Conservation (phyloP, 2,113 vertebrate genomes). For the Oxyura jamaicensis region DNA sequence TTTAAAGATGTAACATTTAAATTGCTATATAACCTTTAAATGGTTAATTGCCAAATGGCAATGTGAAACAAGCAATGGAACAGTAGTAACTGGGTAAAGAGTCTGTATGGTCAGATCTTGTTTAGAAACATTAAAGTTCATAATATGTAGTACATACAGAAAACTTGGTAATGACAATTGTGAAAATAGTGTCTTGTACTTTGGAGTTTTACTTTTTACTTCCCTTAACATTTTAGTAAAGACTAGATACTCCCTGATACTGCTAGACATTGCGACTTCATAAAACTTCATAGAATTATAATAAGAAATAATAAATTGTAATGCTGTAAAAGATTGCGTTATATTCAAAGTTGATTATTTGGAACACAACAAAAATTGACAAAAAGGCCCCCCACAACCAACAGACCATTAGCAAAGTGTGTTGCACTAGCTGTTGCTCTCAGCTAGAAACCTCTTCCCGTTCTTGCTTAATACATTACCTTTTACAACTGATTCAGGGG, state of each 20-base stretch:
- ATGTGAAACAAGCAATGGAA: neutral
- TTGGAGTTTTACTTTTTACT: neutral
- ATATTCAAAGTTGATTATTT: neutral
- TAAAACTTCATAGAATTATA: neutral
- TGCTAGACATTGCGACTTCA: neutral
- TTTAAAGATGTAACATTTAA: neutral
- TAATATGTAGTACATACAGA: neutral
- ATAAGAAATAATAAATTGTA: neutral
- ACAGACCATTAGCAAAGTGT: neutral
- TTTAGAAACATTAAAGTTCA: neutral
- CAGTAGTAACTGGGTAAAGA: neutral
- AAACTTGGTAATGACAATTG: neutral
- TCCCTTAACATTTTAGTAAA: neutral
- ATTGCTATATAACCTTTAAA: no score
- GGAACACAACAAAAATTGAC: neutral
- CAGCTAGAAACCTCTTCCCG: neutral
- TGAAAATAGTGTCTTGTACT: neutral
- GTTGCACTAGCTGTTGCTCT: neutral
- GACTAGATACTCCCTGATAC: neutral
- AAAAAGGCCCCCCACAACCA: neutral
- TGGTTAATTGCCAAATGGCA: neutral
- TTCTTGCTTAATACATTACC: neutral
- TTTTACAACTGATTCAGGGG: constrained; percentile 74
- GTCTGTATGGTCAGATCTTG: neutral
- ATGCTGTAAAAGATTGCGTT: neutral